Evolutionary conservation across 2,113 vertebrate genomes (phyloP), one percentile per base, ranked within the genome.

Genomic region (Etia nguti): DNA sequence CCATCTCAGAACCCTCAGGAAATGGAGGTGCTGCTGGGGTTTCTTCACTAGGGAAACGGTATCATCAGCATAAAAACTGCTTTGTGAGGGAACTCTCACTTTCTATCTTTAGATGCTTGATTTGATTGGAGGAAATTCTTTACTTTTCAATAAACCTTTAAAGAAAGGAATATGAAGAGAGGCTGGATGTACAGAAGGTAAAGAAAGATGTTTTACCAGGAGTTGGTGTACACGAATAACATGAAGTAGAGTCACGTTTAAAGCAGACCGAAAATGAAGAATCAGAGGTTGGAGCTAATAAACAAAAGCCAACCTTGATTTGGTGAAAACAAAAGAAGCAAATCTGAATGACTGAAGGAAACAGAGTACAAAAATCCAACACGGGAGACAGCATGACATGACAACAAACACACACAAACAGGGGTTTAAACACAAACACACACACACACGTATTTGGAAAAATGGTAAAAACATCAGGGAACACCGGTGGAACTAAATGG

Each of bases 141-240:
- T 41, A 12, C 6, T 22, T 41, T 24, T 70, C n/a, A 70, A 16
- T 13, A 43, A 70, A 70, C 4, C 7, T 41, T 70, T 43, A 70
- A 70, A 0, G 38, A 41, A 70, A 36, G 41, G 34, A 68, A 68
- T 38, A n/a, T n/a, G 16, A 62, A 62, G 9, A 0, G 29, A 62
- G 16, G 59, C 29, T 18, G 57, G 29, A 60, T 2, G 8, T 31
- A 6, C 2, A 10, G 29, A 60, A 1, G 2, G 57, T 60, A 31
- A 60, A 31, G 26, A 26, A 57, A 57, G 8, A 29, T 2, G 56
- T 18, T 6, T 31, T 31, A 59, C 15, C 56, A 3, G 8, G 4
- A 29, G 8, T 3, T 29, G 26, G 56, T 9, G 56, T 1, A 9
- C 24, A 59, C 2, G 8, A 60, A 60, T 20, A 62, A 34, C 16